These are phyloP conservation scores for Cheilosia urbana DNA, from an alignment of 2,888 invertebrate genomes.

Conservation along the genomic window DNA sequence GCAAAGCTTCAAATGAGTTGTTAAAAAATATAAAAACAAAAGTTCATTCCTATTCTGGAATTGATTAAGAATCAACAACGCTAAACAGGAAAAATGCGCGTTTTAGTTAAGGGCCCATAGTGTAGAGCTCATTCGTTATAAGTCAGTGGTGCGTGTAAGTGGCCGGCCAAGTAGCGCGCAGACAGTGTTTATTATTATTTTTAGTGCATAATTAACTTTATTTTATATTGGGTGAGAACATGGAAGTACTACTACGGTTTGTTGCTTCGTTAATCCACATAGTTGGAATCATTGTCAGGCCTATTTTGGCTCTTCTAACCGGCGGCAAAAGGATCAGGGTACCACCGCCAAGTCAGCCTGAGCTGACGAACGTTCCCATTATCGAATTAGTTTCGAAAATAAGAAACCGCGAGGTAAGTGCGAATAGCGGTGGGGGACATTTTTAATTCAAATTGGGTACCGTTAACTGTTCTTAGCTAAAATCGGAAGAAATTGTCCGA, in stretches of 20 bases:
- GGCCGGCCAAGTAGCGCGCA: constrained; percentile 16
- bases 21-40: constrained; percentile 28
- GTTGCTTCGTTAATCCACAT: constrained; percentile 69
- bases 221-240: constrained; percentile 34
- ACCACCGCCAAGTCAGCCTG: constrained; percentile 70
- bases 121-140: constrained; percentile 56
- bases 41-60: constrained; percentile 59
- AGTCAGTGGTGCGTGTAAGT: constrained; percentile 44
- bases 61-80: constrained; percentile 46
- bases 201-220: neutral
- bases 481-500: constrained; percentile 86
- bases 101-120: constrained; percentile 47
- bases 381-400: constrained; percentile 77
- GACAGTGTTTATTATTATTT: neutral
- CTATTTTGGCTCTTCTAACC: constrained; percentile 56
- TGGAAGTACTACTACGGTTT: constrained; percentile 76
- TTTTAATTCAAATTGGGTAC: neutral
- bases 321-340: constrained; percentile 61
- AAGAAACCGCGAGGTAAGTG: constrained; percentile 78
- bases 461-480: constrained; percentile 84
- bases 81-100: constrained; percentile 21
- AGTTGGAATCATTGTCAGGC: constrained; percentile 67
- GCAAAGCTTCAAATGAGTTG: constrained; percentile 32
- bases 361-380: constrained; percentile 76
- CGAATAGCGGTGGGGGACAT: neutral